Evolutionary conservation across 2,888 invertebrate species (phyloP), one percentile per base, ranked within the genome.

Genomic region (Melipona bicolor): DNA sequence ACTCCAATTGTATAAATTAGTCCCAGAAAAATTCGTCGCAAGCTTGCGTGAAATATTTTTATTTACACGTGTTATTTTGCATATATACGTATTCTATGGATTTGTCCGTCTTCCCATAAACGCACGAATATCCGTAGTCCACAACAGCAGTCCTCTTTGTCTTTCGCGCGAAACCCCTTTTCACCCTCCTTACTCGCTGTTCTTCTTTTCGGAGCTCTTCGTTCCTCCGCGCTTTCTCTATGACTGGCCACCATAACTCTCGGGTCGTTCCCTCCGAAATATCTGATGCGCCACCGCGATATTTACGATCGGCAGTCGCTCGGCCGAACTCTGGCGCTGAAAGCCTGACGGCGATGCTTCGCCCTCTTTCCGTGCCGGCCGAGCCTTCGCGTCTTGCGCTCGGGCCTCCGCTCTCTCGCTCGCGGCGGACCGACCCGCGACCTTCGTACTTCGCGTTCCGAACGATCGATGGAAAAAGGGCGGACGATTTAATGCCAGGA

Each of bases 281-380:
- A 92, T 91, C 92, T 90, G 91, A 90, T 91, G 89, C 88, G 89
- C 90, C 87, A 85, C 88, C 43, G 90, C 88, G 90, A 90, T 91
- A 91, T 91, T 91, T 91, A 91, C 91, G 91, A 91, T 91, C 91
- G 83, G 87, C 88, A 89, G 90, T 87, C 87, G 86, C 24, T 83
- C 81, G 85, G 86, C 6, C 83, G 85, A 88, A 89, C 76, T 81
- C 76, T 76, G 79, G 67, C 85, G 90, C 85, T 90, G 90, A 89
- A 90, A 90, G 85, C 88, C 84, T 88, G 89, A 84, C 90, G 88
- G 83, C 88, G 87, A 79, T 81, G 71, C 75, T 67, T 87, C 79
- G 84, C 77, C 77, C 71, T 76, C 76, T 77, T 78, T 76, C 56
- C 73, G 65, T 62, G 13, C 72, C n/a, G 67, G 24, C 52, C 69